Base-by-base conservation (phyloP, 2,888 invertebrate species). In the Tenodera sinensis region DNA sequence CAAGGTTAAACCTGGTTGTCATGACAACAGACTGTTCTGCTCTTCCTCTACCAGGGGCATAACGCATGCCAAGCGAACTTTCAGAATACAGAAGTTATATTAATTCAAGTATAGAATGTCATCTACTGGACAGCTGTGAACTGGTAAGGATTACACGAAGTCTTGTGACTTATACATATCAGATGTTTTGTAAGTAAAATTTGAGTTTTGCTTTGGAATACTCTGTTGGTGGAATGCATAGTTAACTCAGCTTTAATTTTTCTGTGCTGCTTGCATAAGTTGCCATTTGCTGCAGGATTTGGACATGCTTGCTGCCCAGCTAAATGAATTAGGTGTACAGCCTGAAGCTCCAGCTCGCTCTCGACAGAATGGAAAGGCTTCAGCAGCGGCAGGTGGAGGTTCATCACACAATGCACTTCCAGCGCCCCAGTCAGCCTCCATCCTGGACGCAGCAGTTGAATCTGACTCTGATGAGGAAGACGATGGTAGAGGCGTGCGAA, bases 231-330 rank as follows among this genome's bases (percentile, higher is more conserved):
- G 42, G 42, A 42, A 42, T 42, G 42, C 42, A 42, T 42, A 42
- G 42, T 42, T 42, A 42, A 42, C 42, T 42, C 42, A 42, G 42
- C 42, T 42, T 42, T 42, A 42, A 42, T 71, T 71, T 20, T 71
- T 71, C 54, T 71, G 20, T 71, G 54, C 54, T 71, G 54, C 54
- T 71, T 71, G 54, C 54, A 71, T 25, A 71, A 71, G 54, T 71
- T 71, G 54, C 54, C 25, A 6, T 85, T 94, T 85, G 47, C 47
- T 6, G 91, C 94, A 99, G 98, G 99, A 99, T 94, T 96, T 99
- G 95, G 99, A 99, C 94, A 97, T 97, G 93, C 94, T 99, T 93
- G 99, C 99, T 91, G 98, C 98, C 92, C 98, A 99, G 94, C 95
- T 99, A 93, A 98, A 98, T 94, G 98, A 98, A 94, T 95, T 99